Evolutionary conservation across 2,113 vertebrate genomes (phyloP).

Genomic region (Prinia subflava): DNA sequence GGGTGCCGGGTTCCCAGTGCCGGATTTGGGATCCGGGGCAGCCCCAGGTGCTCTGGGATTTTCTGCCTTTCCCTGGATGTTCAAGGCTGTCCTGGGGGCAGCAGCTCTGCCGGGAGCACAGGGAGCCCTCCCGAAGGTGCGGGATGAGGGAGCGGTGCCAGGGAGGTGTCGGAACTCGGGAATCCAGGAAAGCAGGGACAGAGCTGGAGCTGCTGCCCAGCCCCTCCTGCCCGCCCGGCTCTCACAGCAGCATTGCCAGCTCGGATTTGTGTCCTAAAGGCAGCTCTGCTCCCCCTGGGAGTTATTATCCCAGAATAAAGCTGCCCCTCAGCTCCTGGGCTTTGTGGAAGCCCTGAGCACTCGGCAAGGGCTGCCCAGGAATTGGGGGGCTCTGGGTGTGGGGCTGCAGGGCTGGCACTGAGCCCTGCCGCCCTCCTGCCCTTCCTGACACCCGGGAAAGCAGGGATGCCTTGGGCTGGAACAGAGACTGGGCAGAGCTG

Average conservation of each 20-base stretch:
- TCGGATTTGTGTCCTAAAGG: background rate
- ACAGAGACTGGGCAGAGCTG: no score
- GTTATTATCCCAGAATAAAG: background rate
- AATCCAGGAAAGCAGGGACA: background rate
- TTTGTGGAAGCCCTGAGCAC: rapidly evolving
- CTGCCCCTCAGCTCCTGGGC: no score
- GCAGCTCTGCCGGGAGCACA: background rate
- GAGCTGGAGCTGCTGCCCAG: background rate
- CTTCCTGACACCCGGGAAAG: rapidly evolving
- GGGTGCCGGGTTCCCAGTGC: rapidly evolving
- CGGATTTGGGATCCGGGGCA: background rate
- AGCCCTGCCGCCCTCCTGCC: background rate
- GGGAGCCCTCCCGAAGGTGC: background rate
- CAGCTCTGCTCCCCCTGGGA: background rate
- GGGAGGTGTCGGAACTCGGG: background rate
- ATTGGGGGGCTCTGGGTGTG: background rate
- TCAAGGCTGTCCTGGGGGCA: rapidly evolving
- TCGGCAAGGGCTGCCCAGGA: rapidly evolving
- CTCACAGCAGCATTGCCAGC: background rate
- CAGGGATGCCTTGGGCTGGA: no score
- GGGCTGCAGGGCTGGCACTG: rapidly evolving
- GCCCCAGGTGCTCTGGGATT: background rate
- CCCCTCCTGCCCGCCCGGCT: background rate
- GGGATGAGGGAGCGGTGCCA: background rate
- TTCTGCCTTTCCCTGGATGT: background rate